phyloP scores from a whole-genome alignment of 1,140 invertebrate species.

The Drosophila melanica region DNA sequence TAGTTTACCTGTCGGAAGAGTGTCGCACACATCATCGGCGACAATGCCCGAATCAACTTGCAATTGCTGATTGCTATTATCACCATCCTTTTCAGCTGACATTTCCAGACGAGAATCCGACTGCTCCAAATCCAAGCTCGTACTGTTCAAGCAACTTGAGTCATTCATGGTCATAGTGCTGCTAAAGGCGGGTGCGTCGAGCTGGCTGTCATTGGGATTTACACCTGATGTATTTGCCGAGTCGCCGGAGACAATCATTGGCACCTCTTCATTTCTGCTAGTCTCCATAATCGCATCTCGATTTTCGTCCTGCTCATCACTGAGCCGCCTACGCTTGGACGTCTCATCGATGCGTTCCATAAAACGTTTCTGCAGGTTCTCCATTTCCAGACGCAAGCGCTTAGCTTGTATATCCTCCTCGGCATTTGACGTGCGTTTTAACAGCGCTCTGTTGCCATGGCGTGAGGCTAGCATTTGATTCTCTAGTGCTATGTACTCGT shows the following conservation, averaged over 20 bases:
- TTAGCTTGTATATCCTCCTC: background rate
- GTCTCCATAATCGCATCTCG: constrained; percentile 1
- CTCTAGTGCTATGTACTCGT: constrained; percentile 69
- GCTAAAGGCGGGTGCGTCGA: constrained; percentile 17
- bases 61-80: constrained; percentile 4
- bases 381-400: background rate
- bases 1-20: constrained; percentile 58
- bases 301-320: background rate
- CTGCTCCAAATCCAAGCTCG: constrained; percentile 12
- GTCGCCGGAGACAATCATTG: constrained; percentile 33
- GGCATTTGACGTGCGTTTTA: background rate
- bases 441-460: constrained; percentile 43
- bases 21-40: constrained; percentile 41
- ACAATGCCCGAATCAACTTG: constrained; percentile 59
- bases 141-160: constrained; percentile 46
- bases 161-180: constrained; percentile 52
- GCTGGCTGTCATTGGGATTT: constrained; percentile 10
- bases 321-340: constrained; percentile 7
- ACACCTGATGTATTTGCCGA: constrained; percentile 4
- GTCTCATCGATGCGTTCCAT: background rate
- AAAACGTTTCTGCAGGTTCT: constrained; percentile 29
- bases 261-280: constrained; percentile 3
- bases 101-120: constrained; percentile 5
- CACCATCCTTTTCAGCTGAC: constrained; percentile 1
- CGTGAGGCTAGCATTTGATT: constrained; percentile 72